A percentile compares a stretch with the other conserved stretches of the same genome.
Evolutionary conservation across 2,797 vertebrate genomes (phyloP).

Genomic region (Phalanger gymnotis): DNA sequence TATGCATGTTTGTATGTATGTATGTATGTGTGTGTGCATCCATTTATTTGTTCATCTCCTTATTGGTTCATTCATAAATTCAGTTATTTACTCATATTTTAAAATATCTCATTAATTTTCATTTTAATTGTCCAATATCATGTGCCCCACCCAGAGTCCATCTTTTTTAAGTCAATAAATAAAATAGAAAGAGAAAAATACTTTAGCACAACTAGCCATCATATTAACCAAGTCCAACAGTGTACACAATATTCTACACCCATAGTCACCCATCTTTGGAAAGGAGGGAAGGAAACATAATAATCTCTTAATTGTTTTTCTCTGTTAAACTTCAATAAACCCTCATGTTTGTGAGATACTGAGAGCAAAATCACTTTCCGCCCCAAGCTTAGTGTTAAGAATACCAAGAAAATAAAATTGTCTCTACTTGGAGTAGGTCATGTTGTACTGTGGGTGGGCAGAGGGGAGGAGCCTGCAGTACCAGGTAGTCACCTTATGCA

Average conservation of each 20-base stretch:
- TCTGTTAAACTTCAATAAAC: too few species aligned
- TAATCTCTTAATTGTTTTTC: background rate
- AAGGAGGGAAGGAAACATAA: background rate
- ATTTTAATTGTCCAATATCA: too few species aligned
- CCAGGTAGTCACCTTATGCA: too few species aligned
- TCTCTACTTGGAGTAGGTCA: too few species aligned
- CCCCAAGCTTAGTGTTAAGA: too few species aligned
- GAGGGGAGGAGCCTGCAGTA: too few species aligned
- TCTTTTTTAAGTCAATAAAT: background rate
- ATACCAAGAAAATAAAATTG: too few species aligned
- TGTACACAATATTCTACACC: background rate
- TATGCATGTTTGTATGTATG: too few species aligned
- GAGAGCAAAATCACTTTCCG: too few species aligned
- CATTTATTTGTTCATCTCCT: background rate
- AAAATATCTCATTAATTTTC: too few species aligned
- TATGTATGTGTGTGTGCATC: accelerated
- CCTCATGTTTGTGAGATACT: background rate
- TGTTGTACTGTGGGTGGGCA: too few species aligned
- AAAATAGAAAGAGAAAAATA: background rate
- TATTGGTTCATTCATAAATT: background rate
- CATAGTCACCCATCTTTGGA: background rate
- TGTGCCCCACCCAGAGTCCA: background rate
- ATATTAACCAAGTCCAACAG: background rate
- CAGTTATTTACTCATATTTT: too few species aligned
- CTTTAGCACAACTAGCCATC: background rate